Evolutionary conservation across 1,140 invertebrate genomes (phyloP).

Genomic region (Drosophila ananassae): DNA sequence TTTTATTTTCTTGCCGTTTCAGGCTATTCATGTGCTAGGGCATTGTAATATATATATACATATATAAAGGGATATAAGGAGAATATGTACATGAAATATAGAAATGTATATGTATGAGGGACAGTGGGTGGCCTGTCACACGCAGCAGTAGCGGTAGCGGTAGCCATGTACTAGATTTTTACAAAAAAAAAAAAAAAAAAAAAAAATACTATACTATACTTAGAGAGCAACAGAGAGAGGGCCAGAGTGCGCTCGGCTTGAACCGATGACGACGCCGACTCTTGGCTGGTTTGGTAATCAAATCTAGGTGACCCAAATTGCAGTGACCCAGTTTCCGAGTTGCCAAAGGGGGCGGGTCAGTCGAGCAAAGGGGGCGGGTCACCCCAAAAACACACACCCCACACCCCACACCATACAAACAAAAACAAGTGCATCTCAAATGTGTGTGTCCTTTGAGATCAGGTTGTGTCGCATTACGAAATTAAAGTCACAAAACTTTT

Average conservation of each 20-base stretch:
- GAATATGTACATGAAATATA: conserved; percentile 16
- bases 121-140: conserved; percentile 1
- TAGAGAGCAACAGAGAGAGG: conserved; percentile 9
- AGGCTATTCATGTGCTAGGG: conserved; percentile 1
- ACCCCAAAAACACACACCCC: conserved; percentile 9
- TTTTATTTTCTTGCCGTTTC: background rate
- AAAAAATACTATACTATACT: conserved; percentile 12
- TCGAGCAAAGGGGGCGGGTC: no score
- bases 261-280: conserved; percentile 44
- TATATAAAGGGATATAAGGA: conserved; percentile 19
- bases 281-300: conserved; percentile 59
- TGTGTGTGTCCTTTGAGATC: conserved; percentile 56
- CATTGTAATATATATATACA: conserved; percentile 9
- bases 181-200: conserved; percentile 5
- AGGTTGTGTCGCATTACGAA: conserved; percentile 20
- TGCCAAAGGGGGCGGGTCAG: conserved; percentile 9
- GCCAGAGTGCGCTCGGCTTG: conserved; percentile 35
- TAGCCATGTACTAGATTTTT: conserved; percentile 42
- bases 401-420: conserved; percentile 3
- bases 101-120: conserved; percentile 5
- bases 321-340: conserved; percentile 49
- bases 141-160: conserved; percentile 37
- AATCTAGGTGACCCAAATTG: conserved; percentile 65
- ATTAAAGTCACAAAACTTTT: background rate
- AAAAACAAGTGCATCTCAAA: conserved; percentile 25